Evolutionary conservation across 2,888 invertebrate species (phyloP).

Genomic region (Lasius fuliginosus): DNA sequence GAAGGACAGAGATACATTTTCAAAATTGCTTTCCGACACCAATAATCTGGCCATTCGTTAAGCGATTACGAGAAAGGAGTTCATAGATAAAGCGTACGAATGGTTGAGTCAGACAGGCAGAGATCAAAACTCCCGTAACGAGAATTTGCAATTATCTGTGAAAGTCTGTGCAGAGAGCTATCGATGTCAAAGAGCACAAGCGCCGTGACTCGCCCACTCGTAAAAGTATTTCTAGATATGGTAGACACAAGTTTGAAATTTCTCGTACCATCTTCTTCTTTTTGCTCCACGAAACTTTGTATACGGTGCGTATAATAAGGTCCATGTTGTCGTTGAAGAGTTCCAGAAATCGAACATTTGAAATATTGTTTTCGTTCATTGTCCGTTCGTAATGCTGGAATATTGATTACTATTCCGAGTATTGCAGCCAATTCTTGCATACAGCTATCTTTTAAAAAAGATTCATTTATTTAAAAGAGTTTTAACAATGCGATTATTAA

Average conservation of each 20-base stretch:
- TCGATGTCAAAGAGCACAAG: constrained; percentile 44
- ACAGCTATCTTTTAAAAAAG: not conserved
- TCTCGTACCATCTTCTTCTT: constrained; percentile 64
- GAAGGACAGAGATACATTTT: constrained; percentile 59
- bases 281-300: constrained; percentile 47
- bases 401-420: constrained; percentile 70
- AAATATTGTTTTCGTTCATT: constrained; percentile 62
- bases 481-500: not conserved
- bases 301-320: constrained; percentile 51
- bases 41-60: constrained; percentile 75
- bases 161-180: constrained; percentile 41
- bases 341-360: constrained; percentile 55
- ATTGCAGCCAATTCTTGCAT: constrained; percentile 36
- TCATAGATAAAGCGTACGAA: constrained; percentile 73
- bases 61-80: constrained; percentile 69
- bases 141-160: constrained; percentile 55
- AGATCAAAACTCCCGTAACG: constrained; percentile 34
- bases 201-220: constrained; percentile 66
- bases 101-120: constrained; percentile 60
- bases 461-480: not conserved
- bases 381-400: constrained; percentile 59
- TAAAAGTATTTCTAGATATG: constrained; percentile 79
- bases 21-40: constrained; percentile 71
- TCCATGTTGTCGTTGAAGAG: constrained; percentile 58
- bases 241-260: constrained; percentile 86